Evolutionary conservation across 2,113 vertebrate species (phyloP).

Genomic region (Larimichthys polyactis): DNA sequence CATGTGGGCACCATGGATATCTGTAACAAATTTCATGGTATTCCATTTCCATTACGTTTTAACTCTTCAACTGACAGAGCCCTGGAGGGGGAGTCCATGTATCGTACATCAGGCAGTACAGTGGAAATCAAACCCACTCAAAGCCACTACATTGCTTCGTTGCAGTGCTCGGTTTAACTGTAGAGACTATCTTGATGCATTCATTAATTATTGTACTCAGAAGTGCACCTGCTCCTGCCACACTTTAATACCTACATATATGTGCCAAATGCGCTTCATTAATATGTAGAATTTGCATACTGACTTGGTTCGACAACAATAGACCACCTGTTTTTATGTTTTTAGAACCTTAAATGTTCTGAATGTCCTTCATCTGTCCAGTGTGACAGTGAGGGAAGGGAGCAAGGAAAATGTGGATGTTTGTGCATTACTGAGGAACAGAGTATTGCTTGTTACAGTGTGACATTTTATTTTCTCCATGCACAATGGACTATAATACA

Average conservation of each 20-base stretch:
- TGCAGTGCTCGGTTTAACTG: constrained; percentile 24
- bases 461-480: not conserved
- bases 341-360: not conserved
- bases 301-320: not conserved
- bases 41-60: not conserved
- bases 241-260: not conserved
- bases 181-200: constrained; percentile 32
- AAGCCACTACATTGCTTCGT: constrained; percentile 11
- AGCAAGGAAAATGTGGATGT: not conserved
- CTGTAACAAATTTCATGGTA: not conserved
- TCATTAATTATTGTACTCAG: constrained; percentile 29
- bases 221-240: not conserved
- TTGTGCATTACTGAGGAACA: not conserved
- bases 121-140: not conserved
- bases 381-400: not conserved
- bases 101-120: not conserved
- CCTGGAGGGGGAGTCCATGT: not conserved
- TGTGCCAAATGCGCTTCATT: not conserved
- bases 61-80: not conserved
- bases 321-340: not conserved
- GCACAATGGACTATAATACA: not conserved
- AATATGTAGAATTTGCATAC: not conserved
- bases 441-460: not conserved
- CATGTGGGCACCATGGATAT: not conserved
- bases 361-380: not conserved